phyloP scores from a whole-genome alignment of 1,140 invertebrate genomes.

The Radopholus similis region DNA sequence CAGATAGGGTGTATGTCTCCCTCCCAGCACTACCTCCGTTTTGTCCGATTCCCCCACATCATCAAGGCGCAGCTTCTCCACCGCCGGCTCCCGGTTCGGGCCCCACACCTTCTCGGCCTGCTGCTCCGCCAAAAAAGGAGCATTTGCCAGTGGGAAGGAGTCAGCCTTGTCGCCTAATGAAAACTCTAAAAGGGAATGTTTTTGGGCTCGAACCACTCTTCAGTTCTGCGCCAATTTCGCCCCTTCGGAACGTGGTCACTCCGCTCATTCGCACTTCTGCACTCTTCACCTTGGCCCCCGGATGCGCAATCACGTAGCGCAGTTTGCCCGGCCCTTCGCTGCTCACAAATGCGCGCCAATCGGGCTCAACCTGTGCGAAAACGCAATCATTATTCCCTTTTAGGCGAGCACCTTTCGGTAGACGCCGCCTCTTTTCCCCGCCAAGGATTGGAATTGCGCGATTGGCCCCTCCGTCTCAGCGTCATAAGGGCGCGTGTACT shows the following conservation, averaged over 20 bases:
- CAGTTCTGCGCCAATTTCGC: not conserved
- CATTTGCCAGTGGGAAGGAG: not conserved
- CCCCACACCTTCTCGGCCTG: not conserved
- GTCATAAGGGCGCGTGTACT: not conserved
- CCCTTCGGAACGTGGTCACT: not conserved
- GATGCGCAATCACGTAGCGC: not conserved
- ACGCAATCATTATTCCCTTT: too few relatives aligned
- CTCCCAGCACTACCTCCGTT: too few relatives aligned
- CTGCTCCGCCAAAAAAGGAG: not conserved
- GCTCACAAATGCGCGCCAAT: not conserved
- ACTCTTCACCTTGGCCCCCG: conserved; percentile 1
- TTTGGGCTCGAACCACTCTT: not conserved
- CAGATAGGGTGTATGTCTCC: too few relatives aligned
- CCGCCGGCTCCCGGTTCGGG: not conserved
- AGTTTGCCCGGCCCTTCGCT: not conserved
- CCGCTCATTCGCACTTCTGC: not conserved
- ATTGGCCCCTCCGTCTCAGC: not conserved
- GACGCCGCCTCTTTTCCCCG: not conserved
- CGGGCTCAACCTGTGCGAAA: conserved; percentile 7
- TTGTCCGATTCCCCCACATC: not conserved
- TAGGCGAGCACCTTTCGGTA: not conserved
- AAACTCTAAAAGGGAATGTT: not conserved
- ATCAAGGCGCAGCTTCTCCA: not conserved
- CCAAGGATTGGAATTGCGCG: not conserved
- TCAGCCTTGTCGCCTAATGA: not conserved